Conservation (phyloP, 2,888 invertebrate genomes). For the Tinea trinotella region DNA sequence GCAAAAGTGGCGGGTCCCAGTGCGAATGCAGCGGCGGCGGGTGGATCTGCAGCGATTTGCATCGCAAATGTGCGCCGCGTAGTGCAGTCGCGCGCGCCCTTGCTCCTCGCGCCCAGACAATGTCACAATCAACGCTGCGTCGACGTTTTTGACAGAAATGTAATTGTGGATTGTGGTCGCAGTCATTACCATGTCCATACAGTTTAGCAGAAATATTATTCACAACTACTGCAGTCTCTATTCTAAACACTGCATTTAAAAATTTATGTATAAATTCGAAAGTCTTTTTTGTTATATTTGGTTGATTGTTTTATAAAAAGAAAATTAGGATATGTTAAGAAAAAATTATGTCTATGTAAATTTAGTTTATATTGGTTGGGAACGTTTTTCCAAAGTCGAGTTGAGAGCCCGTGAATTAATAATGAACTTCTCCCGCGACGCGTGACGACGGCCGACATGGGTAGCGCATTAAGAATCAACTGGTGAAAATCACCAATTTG, state of each 20-base stretch:
- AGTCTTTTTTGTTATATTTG: too few species aligned
- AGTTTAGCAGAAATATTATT: not conserved
- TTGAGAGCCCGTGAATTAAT: slow-evolving; percentile 52
- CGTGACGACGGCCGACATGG: slow-evolving; percentile 70
- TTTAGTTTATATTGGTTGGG: not conserved
- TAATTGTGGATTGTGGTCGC: slow-evolving; percentile 58
- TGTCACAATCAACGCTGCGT: slow-evolving; percentile 70
- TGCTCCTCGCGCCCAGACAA: slow-evolving; percentile 47
- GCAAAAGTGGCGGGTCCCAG: slow-evolving; percentile 33
- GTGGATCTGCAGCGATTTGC: slow-evolving; percentile 47
- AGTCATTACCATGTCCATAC: slow-evolving; percentile 41
- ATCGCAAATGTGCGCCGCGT: slow-evolving; percentile 46
- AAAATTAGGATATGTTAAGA: not conserved
- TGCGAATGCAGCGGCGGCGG: slow-evolving; percentile 32
- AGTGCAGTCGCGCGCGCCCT: slow-evolving; percentile 30
- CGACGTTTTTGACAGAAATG: slow-evolving; percentile 57
- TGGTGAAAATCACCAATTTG: slow-evolving; percentile 42
- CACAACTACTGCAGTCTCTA: not conserved
- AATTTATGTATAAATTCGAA: too few species aligned
- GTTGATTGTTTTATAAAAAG: too few species aligned
- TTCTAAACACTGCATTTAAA: too few species aligned
- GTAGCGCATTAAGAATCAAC: slow-evolving; percentile 65
- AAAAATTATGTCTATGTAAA: not conserved
- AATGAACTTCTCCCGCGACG: slow-evolving; percentile 67
- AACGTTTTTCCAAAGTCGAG: slow-evolving; percentile 3